Conservation (phyloP, 2,113 vertebrate species). For the Pelmatolapia mariae region DNA sequence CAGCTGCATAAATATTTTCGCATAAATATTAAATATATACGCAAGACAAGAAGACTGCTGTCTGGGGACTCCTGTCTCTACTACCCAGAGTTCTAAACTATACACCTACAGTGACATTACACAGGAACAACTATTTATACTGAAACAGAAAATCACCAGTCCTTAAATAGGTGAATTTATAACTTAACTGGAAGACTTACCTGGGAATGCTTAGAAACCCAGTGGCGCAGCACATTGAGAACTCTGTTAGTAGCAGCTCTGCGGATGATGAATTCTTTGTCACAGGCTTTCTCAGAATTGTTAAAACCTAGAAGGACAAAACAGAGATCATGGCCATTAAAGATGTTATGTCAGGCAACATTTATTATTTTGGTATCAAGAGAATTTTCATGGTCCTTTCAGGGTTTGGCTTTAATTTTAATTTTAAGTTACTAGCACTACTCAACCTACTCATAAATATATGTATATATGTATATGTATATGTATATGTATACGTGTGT, state of each 20-base stretch:
- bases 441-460: neutral
- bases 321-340: neutral
- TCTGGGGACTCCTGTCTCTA: neutral
- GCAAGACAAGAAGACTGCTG: neutral
- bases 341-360: neutral
- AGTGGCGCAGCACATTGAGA: constrained; percentile 94
- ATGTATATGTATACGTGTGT: neutral
- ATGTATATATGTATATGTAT: neutral
- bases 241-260: constrained; percentile 93
- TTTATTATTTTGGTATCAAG: neutral
- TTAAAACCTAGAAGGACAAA: constrained; percentile 74
- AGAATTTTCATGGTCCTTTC: neutral
- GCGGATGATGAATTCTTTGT: constrained; percentile 96
- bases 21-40: neutral
- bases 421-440: neutral
- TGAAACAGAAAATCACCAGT: neutral
- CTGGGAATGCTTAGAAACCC: constrained; percentile 97
- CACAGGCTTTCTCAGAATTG: constrained; percentile 83
- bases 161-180: neutral
- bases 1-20: neutral
- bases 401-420: neutral
- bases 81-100: neutral
- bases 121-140: neutral
- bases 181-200: constrained; percentile 58
- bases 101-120: neutral